A percentile compares a stretch with the other conserved stretches of the same genome.
These are phyloP conservation scores for Drosophila lacteicornis DNA, from an alignment of 1,140 invertebrate genomes.

Conservation along the genomic window DNA sequence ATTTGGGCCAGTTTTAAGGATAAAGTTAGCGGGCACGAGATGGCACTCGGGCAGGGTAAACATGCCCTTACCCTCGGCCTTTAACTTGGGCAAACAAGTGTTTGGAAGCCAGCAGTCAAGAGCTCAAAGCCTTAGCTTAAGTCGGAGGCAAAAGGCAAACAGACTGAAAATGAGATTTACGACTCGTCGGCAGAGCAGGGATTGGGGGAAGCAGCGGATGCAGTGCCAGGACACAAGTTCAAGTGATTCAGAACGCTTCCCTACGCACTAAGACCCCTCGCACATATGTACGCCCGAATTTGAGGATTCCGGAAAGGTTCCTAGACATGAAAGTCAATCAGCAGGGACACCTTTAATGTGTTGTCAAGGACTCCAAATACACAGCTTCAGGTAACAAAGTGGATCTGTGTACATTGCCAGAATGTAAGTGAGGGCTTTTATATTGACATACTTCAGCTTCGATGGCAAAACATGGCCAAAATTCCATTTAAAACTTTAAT, in stretches of 20 bases:
- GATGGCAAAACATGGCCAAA: not conserved
- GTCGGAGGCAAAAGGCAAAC: slow-evolving; percentile 54
- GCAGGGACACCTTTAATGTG: slow-evolving; percentile 39
- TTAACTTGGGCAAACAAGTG: slow-evolving; percentile 23
- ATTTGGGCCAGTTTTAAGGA: not conserved
- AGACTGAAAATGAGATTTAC: slow-evolving; percentile 68
- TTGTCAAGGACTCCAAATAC: slow-evolving; percentile 4
- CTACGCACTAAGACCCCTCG: slow-evolving; percentile 13
- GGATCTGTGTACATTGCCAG: slow-evolving; percentile 2
- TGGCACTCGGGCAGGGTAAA: slow-evolving; percentile 32
- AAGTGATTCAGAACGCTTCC: not conserved
- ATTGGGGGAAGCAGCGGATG: not conserved
- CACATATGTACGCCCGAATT: slow-evolving; percentile 11
- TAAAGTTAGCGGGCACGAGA: slow-evolving; percentile 2
- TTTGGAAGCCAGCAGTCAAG: slow-evolving; percentile 44
- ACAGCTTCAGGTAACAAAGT: slow-evolving; percentile 14
- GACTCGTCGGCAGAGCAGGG: not conserved
- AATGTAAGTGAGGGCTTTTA: not conserved
- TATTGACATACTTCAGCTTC: not conserved
- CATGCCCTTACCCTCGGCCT: not conserved
- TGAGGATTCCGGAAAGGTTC: slow-evolving; percentile 23
- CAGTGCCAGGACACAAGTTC: slow-evolving; percentile 1
- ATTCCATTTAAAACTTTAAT: not conserved
- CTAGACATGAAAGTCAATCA: slow-evolving; percentile 52
- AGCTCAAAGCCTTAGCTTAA: slow-evolving; percentile 29